phyloP scores from a whole-genome alignment of 1,140 invertebrate genomes.

The Anagrus nilaparvatae region DNA sequence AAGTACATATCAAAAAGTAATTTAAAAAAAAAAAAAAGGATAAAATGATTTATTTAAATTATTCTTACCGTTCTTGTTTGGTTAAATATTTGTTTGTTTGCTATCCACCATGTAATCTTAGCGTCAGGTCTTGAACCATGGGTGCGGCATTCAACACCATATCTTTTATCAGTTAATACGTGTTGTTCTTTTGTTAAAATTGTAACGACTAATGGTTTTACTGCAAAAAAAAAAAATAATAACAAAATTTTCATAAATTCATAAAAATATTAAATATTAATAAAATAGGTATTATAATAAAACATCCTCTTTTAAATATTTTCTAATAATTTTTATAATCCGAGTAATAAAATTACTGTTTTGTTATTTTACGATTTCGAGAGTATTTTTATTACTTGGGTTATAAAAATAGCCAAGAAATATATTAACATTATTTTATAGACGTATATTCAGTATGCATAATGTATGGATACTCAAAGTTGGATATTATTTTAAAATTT shows the following conservation, averaged over 20 bases:
- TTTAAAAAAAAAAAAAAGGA: not conserved
- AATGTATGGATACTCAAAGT: too few relatives aligned
- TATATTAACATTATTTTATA: too few relatives aligned
- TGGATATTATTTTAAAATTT: too few relatives aligned
- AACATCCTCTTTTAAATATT: not conserved
- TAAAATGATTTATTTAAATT: too few relatives aligned
- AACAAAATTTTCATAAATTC: too few relatives aligned
- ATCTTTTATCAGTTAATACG: constrained; percentile 68
- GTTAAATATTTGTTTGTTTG: constrained; percentile 48
- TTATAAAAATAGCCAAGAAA: too few relatives aligned
- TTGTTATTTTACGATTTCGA: not conserved
- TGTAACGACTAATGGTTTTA: constrained; percentile 69
- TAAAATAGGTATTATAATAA: not conserved
- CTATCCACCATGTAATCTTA: constrained; percentile 75
- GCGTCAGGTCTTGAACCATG: constrained; percentile 72
- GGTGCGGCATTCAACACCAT: constrained; percentile 74
- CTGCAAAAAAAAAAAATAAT: constrained; percentile 44
- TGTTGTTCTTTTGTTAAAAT: constrained; percentile 69
- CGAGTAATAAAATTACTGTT: not conserved
- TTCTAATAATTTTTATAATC: not conserved
- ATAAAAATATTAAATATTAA: not conserved
- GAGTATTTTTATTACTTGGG: too few relatives aligned
- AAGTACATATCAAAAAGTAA: not conserved
- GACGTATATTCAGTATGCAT: too few relatives aligned
- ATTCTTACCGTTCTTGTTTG: constrained; percentile 60